phyloP scores from a whole-genome alignment of 1,140 invertebrate species.

The Heterodera schachtii region DNA sequence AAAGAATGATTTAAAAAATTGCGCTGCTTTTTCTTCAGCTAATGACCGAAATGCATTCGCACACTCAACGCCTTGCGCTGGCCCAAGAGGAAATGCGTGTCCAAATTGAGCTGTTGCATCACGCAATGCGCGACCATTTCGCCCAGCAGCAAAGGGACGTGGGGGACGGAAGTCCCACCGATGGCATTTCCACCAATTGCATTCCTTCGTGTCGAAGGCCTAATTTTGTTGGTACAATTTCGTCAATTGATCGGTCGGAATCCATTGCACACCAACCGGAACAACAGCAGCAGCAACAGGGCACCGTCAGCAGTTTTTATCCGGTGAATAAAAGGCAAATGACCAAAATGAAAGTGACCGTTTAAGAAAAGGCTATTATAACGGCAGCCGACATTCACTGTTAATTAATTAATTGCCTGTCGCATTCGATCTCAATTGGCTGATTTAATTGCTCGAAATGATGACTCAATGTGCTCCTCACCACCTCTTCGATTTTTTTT shows the following conservation, averaged over 20 bases:
- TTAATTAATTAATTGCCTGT: too few relatives aligned
- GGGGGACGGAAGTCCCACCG: neutral
- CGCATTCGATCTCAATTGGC: too few relatives aligned
- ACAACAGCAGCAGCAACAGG: neutral
- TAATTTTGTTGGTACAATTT: neutral
- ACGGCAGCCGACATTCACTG: too few relatives aligned
- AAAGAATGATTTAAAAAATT: neutral
- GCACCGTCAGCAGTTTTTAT: neutral
- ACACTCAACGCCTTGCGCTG: slow-evolving; percentile 55
- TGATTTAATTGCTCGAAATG: too few relatives aligned
- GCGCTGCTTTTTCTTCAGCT: slow-evolving; percentile 45
- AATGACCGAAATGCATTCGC: slow-evolving; percentile 62
- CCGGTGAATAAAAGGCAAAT: neutral
- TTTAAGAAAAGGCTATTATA: too few relatives aligned
- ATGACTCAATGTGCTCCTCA: too few relatives aligned
- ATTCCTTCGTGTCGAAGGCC: neutral
- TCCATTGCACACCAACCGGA: neutral
- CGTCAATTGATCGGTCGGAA: neutral
- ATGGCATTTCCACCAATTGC: neutral
- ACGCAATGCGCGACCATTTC: slow-evolving; percentile 64
- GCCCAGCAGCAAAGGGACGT: slow-evolving; percentile 11
- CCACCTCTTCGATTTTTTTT: too few relatives aligned
- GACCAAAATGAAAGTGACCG: too few relatives aligned
- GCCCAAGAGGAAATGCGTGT: slow-evolving; percentile 65
- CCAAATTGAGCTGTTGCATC: slow-evolving; percentile 63